A percentile compares a stretch with the other conserved stretches of the same genome.
phyloP scores from a whole-genome alignment of 2,113 vertebrate genomes.

The Sinocyclocheilus grahami region DNA sequence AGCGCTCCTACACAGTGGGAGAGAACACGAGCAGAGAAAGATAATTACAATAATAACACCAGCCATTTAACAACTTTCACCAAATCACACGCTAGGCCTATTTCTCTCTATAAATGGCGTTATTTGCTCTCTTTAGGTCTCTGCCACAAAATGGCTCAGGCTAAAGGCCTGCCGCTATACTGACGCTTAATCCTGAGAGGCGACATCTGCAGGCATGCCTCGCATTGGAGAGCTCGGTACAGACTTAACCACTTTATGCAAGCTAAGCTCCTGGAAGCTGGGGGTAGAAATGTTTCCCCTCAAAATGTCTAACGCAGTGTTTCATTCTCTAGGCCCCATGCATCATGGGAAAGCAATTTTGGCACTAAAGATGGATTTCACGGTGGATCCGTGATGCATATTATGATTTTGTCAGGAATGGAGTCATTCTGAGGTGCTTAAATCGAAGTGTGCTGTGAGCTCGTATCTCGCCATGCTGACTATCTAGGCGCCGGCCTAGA shows the following conservation, averaged over 20 bases:
- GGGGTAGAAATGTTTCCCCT: conserved; percentile 49
- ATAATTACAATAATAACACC: conserved; percentile 63
- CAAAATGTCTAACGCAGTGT: conserved; percentile 55
- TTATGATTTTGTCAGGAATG: not conserved
- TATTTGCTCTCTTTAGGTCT: conserved; percentile 1
- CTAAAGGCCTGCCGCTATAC: not conserved
- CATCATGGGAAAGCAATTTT: conserved; percentile 21
- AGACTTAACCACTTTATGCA: not conserved
- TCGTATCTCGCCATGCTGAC: not conserved
- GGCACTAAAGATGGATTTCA: conserved; percentile 33
- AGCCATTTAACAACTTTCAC: conserved; percentile 61
- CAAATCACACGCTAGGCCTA: conserved; percentile 9
- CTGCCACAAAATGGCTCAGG: conserved; percentile 7
- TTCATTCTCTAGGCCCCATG: conserved; percentile 60
- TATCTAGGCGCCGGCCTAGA: conserved; percentile 41
- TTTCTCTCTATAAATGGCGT: conserved; percentile 15
- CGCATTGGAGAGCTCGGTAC: not conserved
- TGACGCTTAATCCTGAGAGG: conserved; percentile 2
- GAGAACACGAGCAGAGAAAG: conserved; percentile 78
- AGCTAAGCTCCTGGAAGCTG: conserved; percentile 37
- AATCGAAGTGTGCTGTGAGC: not conserved
- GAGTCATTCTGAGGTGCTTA: not conserved
- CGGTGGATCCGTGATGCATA: conserved; percentile 4
- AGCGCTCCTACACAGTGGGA: conserved; percentile 96
- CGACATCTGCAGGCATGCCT: not conserved